These are phyloP conservation scores for Rhinoptilus africanus DNA, from an alignment of 2,113 vertebrate genomes.

Conservation along the genomic window DNA sequence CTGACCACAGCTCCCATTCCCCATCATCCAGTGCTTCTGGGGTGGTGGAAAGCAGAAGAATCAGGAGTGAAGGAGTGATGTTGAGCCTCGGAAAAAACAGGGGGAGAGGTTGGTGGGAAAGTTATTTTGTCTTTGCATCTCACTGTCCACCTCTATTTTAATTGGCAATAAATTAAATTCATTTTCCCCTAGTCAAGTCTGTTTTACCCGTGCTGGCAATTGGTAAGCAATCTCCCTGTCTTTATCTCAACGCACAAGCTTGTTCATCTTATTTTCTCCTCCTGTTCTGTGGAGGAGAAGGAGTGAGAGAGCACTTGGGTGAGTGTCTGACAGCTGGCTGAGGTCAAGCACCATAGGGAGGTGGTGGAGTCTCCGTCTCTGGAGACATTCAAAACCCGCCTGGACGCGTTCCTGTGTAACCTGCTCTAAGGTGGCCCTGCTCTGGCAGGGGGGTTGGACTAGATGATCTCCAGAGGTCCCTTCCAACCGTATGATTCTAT, in stretches of 20 bases:
- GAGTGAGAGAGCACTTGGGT: not conserved
- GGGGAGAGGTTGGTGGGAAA: not conserved
- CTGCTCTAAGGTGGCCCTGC: no score
- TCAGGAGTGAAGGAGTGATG: not conserved
- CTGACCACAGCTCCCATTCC: not conserved
- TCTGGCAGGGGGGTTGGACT: no score
- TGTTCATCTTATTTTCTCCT: not conserved
- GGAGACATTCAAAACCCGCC: no score
- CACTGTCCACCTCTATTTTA: not conserved
- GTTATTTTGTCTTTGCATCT: not conserved
- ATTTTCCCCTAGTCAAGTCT: not conserved
- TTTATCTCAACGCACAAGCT: not conserved
- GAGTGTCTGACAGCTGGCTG: not conserved
- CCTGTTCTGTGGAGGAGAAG: not conserved
- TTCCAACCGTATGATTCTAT: no score
- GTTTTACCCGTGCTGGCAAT: not conserved
- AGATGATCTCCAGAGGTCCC: no score
- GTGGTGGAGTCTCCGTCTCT: no score
- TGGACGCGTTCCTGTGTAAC: no score
- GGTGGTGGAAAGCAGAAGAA: not conserved
- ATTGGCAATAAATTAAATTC: not conserved
- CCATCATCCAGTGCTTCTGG: not conserved
- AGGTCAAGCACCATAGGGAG: not conserved
- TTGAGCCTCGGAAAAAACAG: not conserved
- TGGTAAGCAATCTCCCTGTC: not conserved